Base-by-base conservation (phyloP, 2,797 vertebrate species). In the Coccyzus lansbergi region DNA sequence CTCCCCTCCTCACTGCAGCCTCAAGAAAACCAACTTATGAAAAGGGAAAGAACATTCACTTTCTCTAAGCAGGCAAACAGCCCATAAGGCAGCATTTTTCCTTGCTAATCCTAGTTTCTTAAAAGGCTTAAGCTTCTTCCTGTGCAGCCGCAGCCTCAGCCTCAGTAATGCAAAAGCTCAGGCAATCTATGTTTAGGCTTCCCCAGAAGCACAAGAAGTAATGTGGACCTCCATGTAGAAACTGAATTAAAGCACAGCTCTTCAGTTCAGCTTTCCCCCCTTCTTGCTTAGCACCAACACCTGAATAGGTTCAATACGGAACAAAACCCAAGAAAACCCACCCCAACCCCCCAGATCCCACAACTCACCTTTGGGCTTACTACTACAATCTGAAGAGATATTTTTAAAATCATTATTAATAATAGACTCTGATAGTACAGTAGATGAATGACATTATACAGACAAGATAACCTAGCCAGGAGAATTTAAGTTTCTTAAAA, bases 1-100 rank as follows among this genome's bases (percentile, higher is more conserved):
- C 16, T 19, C 25, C 3, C 8, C 13, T 19, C 25, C 3, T 8
- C 1, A 15, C 56, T 9, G 58, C 36, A 26, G 0, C 4, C 12
- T 22, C n/a, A 9, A 26, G 20, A 48, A 20, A 42, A 75, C 15
- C 20, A 38, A 52, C 10, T 81, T 65, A 10, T 2, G 11, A 51
- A 36, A 44, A 48, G 7, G 21, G 3, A 68, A 82, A 26, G 59
- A 28, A 77, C 0, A 5, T 26, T 52, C 44, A 68, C 13, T 15
- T 29, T 15, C 29, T 10, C 8, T 12, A 71, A 72, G n/a, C 7
- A 9, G 14, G 36, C 58, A 49, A 72, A 60, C 12, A 88, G 40
- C 28, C 48, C 24, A 22, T 15, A 15, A 59, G 11, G 38, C 29
- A 76, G n/a, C 25, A 11, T 67, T 52, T 84, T 81, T 38, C 38